A percentile compares a stretch with the other conserved stretches of the same genome.
These are phyloP conservation scores for Rhinichthys osculus DNA, from an alignment of 2,797 vertebrate species.

Conservation along the genomic window DNA sequence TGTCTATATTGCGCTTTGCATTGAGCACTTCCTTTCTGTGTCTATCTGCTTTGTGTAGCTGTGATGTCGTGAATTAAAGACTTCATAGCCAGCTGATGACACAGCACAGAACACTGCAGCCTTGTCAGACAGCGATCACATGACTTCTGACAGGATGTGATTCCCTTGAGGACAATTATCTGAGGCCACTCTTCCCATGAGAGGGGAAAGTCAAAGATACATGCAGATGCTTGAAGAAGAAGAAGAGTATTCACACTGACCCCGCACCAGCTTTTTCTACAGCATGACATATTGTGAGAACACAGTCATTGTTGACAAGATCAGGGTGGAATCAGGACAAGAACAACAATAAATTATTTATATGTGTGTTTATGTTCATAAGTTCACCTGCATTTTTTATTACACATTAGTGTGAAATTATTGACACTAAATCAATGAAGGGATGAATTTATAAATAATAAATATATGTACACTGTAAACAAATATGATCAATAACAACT, in stretches of 20 bases:
- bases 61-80: conserved; percentile 45
- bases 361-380: neutral
- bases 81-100: conserved; percentile 67
- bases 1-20: conserved; percentile 19
- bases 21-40: conserved; percentile 36
- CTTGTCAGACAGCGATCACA: conserved; percentile 52
- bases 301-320: neutral
- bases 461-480: neutral
- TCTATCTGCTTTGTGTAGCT: conserved; percentile 31
- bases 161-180: conserved; percentile 76
- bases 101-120: conserved; percentile 72
- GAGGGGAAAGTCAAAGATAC: conserved; percentile 48
- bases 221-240: conserved; percentile 42
- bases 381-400: neutral
- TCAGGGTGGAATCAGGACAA: neutral
- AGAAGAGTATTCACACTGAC: conserved; percentile 29
- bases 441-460: neutral
- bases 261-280: neutral
- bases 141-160: conserved; percentile 79
- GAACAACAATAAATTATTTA: neutral
- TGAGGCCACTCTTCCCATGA: conserved; percentile 62
- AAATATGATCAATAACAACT: too few species aligned
- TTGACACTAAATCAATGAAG: neutral
- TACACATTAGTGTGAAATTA: neutral
- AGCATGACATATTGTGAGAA: conserved; percentile 13